These are phyloP conservation scores for Pseudococcus jackbeardsleyi DNA, from an alignment of 2,888 invertebrate genomes.

Conservation along the genomic window DNA sequence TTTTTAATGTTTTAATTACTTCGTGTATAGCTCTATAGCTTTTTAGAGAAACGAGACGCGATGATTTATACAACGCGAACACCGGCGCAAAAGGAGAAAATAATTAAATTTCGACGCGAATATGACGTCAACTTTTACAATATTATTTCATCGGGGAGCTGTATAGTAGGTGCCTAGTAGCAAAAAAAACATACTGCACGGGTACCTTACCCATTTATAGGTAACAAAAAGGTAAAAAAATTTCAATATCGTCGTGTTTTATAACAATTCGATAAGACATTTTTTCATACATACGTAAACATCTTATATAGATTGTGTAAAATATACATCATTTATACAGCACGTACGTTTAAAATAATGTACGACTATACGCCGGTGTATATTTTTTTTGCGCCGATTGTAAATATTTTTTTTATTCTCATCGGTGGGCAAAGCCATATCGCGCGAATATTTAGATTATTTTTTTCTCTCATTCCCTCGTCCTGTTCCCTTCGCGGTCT, in stretches of 20 bases:
- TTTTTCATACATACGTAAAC: constrained; percentile 24
- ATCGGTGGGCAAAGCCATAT: background rate
- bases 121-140: background rate
- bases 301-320: constrained; percentile 28
- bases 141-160: background rate
- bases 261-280: constrained; percentile 11
- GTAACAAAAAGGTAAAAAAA: background rate
- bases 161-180: background rate
- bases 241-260: background rate
- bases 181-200: no score
- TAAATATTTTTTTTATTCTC: constrained; percentile 31
- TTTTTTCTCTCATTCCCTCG: background rate
- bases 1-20: background rate
- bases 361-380: background rate
- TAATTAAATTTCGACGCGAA: background rate
- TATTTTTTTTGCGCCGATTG: constrained; percentile 16
- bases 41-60: background rate
- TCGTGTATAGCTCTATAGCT: background rate
- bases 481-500: background rate
- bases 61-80: background rate
- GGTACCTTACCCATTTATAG: background rate
- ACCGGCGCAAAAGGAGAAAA: background rate
- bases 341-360: constrained; percentile 23
- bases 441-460: constrained; percentile 20
- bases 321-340: background rate